phyloP scores from a whole-genome alignment of 2,797 vertebrate species.

The Halcyon leucocephala region DNA sequence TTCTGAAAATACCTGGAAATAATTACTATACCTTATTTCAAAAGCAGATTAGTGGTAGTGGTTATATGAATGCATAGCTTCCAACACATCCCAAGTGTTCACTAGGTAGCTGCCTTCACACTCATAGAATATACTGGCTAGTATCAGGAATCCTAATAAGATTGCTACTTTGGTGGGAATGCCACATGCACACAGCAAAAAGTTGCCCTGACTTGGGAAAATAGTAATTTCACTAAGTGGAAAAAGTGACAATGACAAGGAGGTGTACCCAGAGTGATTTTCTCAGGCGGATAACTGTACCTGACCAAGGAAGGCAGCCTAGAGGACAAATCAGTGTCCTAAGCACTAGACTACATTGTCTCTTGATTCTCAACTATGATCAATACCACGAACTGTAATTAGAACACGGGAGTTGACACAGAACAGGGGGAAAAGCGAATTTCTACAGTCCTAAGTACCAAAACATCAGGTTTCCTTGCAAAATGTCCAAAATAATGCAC shows the following conservation, averaged over 20 bases:
- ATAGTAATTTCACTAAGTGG: rapidly evolving
- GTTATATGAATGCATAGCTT: neutral
- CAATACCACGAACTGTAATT: neutral
- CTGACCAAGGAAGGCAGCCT: neutral
- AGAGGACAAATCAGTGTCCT: neutral
- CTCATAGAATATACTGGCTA: neutral
- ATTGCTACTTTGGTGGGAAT: neutral
- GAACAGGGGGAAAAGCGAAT: neutral
- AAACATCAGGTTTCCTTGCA: neutral
- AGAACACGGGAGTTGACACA: neutral
- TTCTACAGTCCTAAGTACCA: neutral
- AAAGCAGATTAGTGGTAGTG: neutral
- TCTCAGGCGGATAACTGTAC: neutral
- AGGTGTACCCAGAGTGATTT: neutral
- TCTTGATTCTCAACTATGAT: neutral
- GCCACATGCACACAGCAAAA: neutral
- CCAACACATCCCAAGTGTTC: neutral
- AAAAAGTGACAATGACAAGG: neutral
- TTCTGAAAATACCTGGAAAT: neutral
- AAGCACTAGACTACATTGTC: neutral
- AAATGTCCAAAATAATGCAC: neutral
- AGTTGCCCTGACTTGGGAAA: neutral
- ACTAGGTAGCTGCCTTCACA: neutral
- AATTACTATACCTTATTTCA: neutral
- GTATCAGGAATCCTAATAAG: neutral